Base-by-base conservation (phyloP, 2,888 invertebrate species). In the Nomada flava region DNA sequence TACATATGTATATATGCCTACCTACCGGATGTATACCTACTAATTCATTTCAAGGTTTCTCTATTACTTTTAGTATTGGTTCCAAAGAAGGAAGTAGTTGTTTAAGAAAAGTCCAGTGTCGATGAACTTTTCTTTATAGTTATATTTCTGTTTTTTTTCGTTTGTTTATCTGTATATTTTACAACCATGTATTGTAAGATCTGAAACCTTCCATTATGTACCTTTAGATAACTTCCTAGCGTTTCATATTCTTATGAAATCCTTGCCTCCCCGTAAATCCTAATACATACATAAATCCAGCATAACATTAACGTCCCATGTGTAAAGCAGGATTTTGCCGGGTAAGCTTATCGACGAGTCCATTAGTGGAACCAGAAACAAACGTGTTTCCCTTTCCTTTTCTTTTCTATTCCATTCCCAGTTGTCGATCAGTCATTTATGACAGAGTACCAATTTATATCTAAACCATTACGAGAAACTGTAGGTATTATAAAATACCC, bases 311-410 rank as follows among this genome's bases (percentile, higher is more conserved):
- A 20, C 62, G 52, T 23, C 18, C 18, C 42, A 20, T 36, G 20
- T 52, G 71, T 52, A 52, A 62, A 42, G 60, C 7, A 62, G 36
- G 52, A 62, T 71, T 62, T 62, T 44, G 15, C 36, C 20, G 50
- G 36, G 62, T 62, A 36, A 52, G 60, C 29, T 71, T 71, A 60
- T 60, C 60, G 60, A 60, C 47, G 50, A 60, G 47, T 60, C 70
- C 60, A 70, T 70, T 70, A 70, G 50, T 50, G 20, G 36, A 20
- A 23, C 18, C 62, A 36, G 23, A 50, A 71, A 42, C 36, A 18
- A 71, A 71, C 18, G 2, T 55, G 1, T 15, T 60, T 26, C 47
- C 23, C 3, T 36, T 42, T 53, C 53, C 13, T 2, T 10, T 15
- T 29, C 10, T 18, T 2, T 11, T 42, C 15, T 23, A 20, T 47